Base-by-base conservation (phyloP, 2,797 vertebrate species). In the Phrynocephalus vlangalii region DNA sequence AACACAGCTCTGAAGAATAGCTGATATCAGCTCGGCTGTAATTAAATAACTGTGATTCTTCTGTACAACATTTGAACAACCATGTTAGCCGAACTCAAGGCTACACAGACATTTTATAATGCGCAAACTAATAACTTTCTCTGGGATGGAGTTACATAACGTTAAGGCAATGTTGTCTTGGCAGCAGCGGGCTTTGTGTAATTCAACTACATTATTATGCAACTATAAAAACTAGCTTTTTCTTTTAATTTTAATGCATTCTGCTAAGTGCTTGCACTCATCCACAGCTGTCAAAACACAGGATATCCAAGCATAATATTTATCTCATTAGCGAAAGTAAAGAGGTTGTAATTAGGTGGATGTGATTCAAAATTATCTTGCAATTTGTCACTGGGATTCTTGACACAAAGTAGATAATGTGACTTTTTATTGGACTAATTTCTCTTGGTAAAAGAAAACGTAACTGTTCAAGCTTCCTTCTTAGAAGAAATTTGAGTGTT, bases 231-330 rank as follows among this genome's bases (percentile, higher is more conserved):
- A 90, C 87, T 94, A 93, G 87, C 66, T 60, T 38, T 84, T 91
- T 71, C 68, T 67, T 48, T 83, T 89, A 90, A 87, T 93, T 94
- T 94, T 94, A 93, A 93, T 84, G 71, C 48, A 72, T 82, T 86
- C 92, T 89, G 88, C 89, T 92, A 93, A 84, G 94, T 88, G 84
- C 89, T 91, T 93, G 92, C 94, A 94, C 93, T 0, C 0, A 95
- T 93, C 94, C 88, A 92, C 50, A 95, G 85, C 91, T 94, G 93
- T 93, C 72, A n/a, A 95, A 94, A 95, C 92, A 87, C 88, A 96
- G 80, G 90, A 96, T 96, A 95, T 93, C 92, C 92, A 94, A 95
- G 92, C 91, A 88, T 92, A 96, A 96, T 95, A 93, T 95, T 95
- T 97, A 94, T 94, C 93, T 94, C 91, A 94, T 96, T 95, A 94